phyloP scores from a whole-genome alignment of 2,888 invertebrate genomes.

The Ferdinandea cuprea region DNA sequence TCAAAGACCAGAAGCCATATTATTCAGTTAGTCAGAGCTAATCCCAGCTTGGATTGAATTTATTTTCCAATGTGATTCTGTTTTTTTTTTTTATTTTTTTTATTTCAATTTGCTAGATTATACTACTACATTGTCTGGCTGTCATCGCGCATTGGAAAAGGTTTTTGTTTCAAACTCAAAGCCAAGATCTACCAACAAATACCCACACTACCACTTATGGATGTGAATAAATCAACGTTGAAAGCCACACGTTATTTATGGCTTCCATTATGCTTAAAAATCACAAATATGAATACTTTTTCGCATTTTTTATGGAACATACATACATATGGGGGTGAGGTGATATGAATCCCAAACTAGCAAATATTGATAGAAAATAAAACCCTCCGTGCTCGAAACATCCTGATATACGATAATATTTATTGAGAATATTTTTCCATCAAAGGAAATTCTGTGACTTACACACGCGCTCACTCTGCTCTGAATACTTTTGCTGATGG shows the following conservation, averaged over 20 bases:
- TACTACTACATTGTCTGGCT: too few species aligned
- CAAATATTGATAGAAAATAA: conserved; percentile 55
- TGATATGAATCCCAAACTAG: conserved; percentile 56
- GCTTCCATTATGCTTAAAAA: conserved; percentile 50
- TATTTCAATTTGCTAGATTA: too few species aligned
- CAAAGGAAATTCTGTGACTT: conserved; percentile 28
- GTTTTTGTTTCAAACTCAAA: too few species aligned
- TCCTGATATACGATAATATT: conserved; percentile 50
- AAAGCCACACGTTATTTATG: conserved; percentile 49
- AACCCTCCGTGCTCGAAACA: conserved; percentile 3
- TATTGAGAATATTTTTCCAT: conserved; percentile 46
- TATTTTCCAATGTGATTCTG: too few species aligned
- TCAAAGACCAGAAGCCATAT: too few species aligned
- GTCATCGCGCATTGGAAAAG: too few species aligned
- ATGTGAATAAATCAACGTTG: conserved; percentile 8
- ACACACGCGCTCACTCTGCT: not conserved
- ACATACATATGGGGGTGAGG: not conserved
- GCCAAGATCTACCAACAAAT: too few species aligned
- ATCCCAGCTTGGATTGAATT: too few species aligned
- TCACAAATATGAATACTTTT: conserved; percentile 32
- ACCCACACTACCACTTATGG: too few species aligned
- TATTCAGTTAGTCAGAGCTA: too few species aligned
- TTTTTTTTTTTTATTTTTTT: too few species aligned
- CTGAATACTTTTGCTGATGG: conserved; percentile 38
- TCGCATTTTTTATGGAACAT: conserved; percentile 9